Percentiles rank a stretch among this genome's conserved stretches.
Evolutionary conservation across 2,797 vertebrate species (phyloP).

Genomic region (Sebastes elongatus): DNA sequence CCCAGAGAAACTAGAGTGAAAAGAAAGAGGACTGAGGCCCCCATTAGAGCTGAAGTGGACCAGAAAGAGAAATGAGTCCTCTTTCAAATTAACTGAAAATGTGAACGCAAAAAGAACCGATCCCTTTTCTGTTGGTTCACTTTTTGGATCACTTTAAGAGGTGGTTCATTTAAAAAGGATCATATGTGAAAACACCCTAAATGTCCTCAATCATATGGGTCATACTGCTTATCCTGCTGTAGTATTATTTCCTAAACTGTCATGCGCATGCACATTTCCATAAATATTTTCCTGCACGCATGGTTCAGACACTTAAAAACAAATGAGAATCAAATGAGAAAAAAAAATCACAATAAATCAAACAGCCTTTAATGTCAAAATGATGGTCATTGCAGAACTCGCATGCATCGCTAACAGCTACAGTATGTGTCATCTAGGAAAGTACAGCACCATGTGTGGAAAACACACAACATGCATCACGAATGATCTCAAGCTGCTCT

Average conservation of each 20-base stretch:
- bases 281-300: background rate
- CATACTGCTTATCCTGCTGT: background rate
- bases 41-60: too few relatives aligned
- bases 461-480: slow-evolving; percentile 16
- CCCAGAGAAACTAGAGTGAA: too few relatives aligned
- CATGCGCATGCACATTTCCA: background rate
- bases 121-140: background rate
- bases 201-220: background rate
- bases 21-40: too few relatives aligned
- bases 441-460: slow-evolving; percentile 1
- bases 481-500: slow-evolving; percentile 21
- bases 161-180: background rate
- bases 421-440: slow-evolving; percentile 28
- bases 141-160: background rate
- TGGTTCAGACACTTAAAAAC: background rate
- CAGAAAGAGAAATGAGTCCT: too few relatives aligned
- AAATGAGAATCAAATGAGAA: background rate
- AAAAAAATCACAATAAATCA: background rate
- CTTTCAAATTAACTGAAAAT: background rate
- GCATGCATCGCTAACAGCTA: background rate
- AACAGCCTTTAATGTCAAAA: background rate
- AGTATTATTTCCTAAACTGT: background rate
- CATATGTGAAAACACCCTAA: background rate
- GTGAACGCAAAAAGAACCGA: background rate
- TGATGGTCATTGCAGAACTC: background rate